These are phyloP conservation scores for Latheticus oryzae DNA, from an alignment of 2,888 invertebrate species.

Conservation along the genomic window DNA sequence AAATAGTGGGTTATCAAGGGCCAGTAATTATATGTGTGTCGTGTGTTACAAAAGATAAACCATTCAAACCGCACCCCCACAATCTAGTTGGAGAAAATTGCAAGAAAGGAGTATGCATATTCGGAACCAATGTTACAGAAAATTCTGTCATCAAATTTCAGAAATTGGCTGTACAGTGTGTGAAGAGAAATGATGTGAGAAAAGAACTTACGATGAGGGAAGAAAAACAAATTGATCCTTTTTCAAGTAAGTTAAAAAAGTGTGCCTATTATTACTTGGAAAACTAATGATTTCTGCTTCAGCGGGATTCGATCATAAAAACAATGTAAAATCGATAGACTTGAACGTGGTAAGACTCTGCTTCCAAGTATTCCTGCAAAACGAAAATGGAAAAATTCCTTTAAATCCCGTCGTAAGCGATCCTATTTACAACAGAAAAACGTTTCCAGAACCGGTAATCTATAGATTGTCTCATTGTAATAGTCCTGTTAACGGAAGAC, in stretches of 20 bases:
- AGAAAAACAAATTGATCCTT: constrained; percentile 88
- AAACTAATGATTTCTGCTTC: constrained; percentile 52
- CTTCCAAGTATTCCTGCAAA: constrained; percentile 89
- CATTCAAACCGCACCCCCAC: constrained; percentile 86
- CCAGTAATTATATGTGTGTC: constrained; percentile 88
- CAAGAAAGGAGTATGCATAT: constrained; percentile 84
- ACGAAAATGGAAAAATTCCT: constrained; percentile 51
- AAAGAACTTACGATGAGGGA: too few species aligned
- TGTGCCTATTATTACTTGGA: neutral
- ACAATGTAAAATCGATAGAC: constrained; percentile 82
- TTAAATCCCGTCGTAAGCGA: constrained; percentile 84
- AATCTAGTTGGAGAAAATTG: constrained; percentile 93
- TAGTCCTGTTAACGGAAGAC: constrained; percentile 81
- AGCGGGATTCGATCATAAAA: constrained; percentile 86
- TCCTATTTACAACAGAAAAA: constrained; percentile 92
- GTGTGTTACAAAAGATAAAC: constrained; percentile 89
- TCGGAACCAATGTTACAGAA: neutral
- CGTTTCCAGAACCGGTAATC: constrained; percentile 88
- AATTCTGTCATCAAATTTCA: constrained; percentile 1
- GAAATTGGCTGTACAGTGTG: constrained; percentile 68
- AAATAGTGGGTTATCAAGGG: constrained; percentile 83
- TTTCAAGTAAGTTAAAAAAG: constrained; percentile 79
- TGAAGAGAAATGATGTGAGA: constrained; percentile 89
- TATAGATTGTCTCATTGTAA: constrained; percentile 85
- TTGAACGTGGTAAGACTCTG: constrained; percentile 89